A percentile compares a stretch with the other conserved stretches of the same genome.
These are phyloP conservation scores for Standfussiana lucernea DNA, from an alignment of 2,888 invertebrate genomes.

Conservation along the genomic window DNA sequence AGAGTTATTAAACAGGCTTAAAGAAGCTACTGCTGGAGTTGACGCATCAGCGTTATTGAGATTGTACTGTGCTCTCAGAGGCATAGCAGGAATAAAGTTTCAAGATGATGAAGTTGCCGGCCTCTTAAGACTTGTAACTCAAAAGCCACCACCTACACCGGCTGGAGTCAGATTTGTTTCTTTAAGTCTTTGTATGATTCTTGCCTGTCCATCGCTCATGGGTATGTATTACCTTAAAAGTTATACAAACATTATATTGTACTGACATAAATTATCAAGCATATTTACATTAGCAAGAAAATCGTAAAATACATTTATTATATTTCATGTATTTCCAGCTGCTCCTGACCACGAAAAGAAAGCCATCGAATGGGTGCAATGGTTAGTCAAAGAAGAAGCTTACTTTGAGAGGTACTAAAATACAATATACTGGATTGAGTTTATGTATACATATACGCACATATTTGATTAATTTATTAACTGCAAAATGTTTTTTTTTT, in stretches of 20 bases:
- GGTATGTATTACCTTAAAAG: conserved; percentile 80
- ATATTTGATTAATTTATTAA: neutral
- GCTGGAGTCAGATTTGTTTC: conserved; percentile 98
- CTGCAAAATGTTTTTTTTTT: conserved; percentile 1
- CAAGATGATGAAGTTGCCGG: conserved; percentile 97
- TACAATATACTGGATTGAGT: neutral
- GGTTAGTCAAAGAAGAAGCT: conserved; percentile 97
- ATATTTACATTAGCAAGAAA: neutral
- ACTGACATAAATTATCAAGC: neutral
- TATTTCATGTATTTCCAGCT: conserved; percentile 78
- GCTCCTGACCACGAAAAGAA: conserved; percentile 95
- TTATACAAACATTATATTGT: neutral
- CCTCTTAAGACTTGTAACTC: conserved; percentile 96
- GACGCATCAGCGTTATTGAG: conserved; percentile 97
- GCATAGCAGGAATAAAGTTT: conserved; percentile 97
- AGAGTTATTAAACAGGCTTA: conserved; percentile 94
- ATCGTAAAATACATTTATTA: neutral
- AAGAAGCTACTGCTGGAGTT: conserved; percentile 93
- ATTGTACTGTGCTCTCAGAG: conserved; percentile 97
- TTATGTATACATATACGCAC: neutral
- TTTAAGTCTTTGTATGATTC: conserved; percentile 97
- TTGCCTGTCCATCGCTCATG: conserved; percentile 97
- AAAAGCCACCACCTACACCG: conserved; percentile 96
- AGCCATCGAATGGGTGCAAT: conserved; percentile 97
- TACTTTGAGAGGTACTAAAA: conserved; percentile 93